Evolutionary conservation across 2,888 invertebrate genomes (phyloP), one percentile per base, ranked within the genome.

Genomic region (Globia sparganii): DNA sequence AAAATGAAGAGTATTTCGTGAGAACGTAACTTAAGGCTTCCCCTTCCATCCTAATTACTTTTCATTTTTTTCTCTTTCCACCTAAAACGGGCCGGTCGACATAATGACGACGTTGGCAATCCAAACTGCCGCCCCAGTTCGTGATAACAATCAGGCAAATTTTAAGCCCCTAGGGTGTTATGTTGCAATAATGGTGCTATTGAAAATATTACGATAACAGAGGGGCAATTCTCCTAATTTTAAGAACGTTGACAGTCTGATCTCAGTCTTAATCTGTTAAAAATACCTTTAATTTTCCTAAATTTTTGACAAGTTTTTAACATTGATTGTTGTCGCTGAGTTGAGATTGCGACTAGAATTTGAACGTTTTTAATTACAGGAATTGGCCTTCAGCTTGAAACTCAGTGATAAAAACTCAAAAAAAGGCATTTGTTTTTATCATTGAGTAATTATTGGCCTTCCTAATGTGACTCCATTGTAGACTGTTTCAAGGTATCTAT

Each of bases 1-100:
- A 75, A 86, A 84, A 78, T 68, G 53, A 28, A 59, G 72, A 79
- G 82, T 76, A 77, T 80, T 80, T 77, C 21, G 53, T 66, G 70
- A 49, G 68, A 88, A 74, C 40, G 74, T 67, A 75, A 76, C 78
- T 75, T 68, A n/a, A n/a, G 64, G 75, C 68, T 65, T 66, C 75
- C 77, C 70, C 28, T 79, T 70, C 79, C 68, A 67, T n/a, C 77
- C 77, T 88, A 87, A 88, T 88, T 83, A 81, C 87, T 80, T 88
- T 84, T 75, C 65, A 83, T 69, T 80, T 88, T 86, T 88, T 84
- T 73, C 77, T 76, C 78, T 88, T 79, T 62, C 68, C 76, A 56
- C 67, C 68, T 43, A 62, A 76, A 82, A 73, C 73, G 77, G 75
- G 59, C 58, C 77, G 83, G 70, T 65, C 58, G 80, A 70, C 72